Evolutionary conservation across 2,113 vertebrate genomes (phyloP).

Genomic region (Jacana jacana): DNA sequence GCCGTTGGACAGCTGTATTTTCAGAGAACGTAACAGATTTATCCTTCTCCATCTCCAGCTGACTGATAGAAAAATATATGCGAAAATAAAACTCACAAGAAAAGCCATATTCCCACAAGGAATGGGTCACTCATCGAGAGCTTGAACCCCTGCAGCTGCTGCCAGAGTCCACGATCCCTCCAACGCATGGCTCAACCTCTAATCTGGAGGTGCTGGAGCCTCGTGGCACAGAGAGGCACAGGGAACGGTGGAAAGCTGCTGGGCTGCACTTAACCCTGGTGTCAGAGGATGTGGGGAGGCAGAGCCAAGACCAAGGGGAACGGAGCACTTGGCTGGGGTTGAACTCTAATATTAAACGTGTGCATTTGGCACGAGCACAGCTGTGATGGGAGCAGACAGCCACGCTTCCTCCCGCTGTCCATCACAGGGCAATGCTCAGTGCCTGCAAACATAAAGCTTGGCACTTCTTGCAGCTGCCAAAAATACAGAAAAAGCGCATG

Average conservation of each 20-base stretch:
- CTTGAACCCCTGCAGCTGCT: neutral
- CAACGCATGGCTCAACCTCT: rapidly evolving
- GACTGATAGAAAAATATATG: neutral
- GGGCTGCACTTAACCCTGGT: neutral
- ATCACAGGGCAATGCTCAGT: neutral
- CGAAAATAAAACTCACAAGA: neutral
- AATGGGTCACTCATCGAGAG: neutral
- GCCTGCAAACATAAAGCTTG: neutral
- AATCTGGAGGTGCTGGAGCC: neutral
- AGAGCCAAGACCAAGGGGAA: neutral
- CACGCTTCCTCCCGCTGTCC: neutral
- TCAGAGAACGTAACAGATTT: neutral
- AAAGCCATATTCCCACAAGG: neutral
- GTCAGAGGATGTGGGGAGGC: neutral
- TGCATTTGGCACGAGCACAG: rapidly evolving
- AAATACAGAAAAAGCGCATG: neutral
- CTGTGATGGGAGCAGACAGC: neutral
- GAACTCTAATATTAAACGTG: neutral
- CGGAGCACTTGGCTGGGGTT: neutral
- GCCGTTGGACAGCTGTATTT: neutral
- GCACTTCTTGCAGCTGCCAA: neutral
- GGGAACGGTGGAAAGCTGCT: neutral
- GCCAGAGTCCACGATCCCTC: neutral
- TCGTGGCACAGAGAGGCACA: rapidly evolving
- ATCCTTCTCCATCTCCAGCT: conserved; percentile 16